Evolutionary conservation across 2,797 vertebrate genomes (phyloP), one percentile per base, ranked within the genome.

Genomic region (Spinus pinus): DNA sequence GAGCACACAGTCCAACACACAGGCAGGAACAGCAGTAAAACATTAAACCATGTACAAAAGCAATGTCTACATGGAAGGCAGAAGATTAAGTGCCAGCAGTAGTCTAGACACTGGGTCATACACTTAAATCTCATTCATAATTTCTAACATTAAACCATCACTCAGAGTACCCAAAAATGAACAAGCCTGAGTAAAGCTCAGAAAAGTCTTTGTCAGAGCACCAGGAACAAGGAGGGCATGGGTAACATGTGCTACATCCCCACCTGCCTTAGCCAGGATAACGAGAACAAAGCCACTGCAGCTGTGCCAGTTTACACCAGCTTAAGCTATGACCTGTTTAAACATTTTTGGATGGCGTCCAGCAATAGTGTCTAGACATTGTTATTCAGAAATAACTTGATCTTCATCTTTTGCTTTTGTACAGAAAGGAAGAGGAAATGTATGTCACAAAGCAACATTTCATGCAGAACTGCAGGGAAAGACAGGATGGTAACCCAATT

Each of bases 391-490:
- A 93, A 94, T 94, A 91, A 83, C 81, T 94, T 85, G 86, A 88
- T 95, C 92, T 94, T 95, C 90, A 65, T 86, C 85, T 88, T 86
- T 78, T 77, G 35, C 81, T 82, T 92, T 91, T 94, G 65, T 91
- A 62, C 58, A 90, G 78, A 95, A 90, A 88, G 92, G 93, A 97
- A 95, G 72, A 90, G 91, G 94, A 96, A 96, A 93, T 69, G 51
- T 91, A 82, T 93, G 88, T 94, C 94, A 90, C 88, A 93, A 95
- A 95, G 93, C 72, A 94, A 69, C 65, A 81, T 53, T 94, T 96
- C 93, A 95, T 1, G 1, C 70, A 66, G 87, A 97, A 89, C 93
- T 88, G 90, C 86, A 88, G 81, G 81, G 58, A 81, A 93, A 92
- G 93, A 60, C 80, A 93, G 88, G 82, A 90, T 75, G 85, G 70